These are phyloP conservation scores for Ptychadena robeensis DNA, from an alignment of 2,797 vertebrate genomes.

Conservation along the genomic window DNA sequence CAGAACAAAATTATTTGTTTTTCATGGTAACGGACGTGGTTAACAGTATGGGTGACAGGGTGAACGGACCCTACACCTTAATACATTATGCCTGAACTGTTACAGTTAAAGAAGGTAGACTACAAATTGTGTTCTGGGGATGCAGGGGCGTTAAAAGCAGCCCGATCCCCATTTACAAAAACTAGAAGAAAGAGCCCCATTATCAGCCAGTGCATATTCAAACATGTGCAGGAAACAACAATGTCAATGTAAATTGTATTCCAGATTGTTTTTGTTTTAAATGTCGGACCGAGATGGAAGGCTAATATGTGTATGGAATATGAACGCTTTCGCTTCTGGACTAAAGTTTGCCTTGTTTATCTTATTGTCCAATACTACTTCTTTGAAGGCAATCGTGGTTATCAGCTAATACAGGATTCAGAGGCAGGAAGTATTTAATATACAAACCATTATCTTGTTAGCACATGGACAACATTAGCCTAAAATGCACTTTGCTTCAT, in stretches of 20 bases:
- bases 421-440: slow-evolving; percentile 5
- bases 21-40: too few relatives aligned
- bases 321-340: neutral
- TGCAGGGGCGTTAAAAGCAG: too few relatives aligned
- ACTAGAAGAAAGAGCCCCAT: neutral
- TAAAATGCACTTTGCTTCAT: neutral
- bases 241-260: neutral
- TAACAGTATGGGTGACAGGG: too few relatives aligned
- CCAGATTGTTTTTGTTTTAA: neutral
- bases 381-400: neutral
- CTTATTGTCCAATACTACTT: too few relatives aligned
- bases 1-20: too few relatives aligned
- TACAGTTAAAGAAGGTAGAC: too few relatives aligned
- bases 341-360: neutral
- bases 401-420: neutral
- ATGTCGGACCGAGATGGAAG: neutral
- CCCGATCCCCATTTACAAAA: neutral
- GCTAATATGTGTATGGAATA: neutral
- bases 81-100: too few relatives aligned
- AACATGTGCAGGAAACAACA: neutral
- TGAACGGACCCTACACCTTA: too few relatives aligned
- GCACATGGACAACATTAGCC: neutral
- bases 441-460: slow-evolving; percentile 10
- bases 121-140: too few relatives aligned
- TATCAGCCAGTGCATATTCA: neutral